phyloP scores from a whole-genome alignment of 2,113 vertebrate genomes.

The Sula dactylatra region DNA sequence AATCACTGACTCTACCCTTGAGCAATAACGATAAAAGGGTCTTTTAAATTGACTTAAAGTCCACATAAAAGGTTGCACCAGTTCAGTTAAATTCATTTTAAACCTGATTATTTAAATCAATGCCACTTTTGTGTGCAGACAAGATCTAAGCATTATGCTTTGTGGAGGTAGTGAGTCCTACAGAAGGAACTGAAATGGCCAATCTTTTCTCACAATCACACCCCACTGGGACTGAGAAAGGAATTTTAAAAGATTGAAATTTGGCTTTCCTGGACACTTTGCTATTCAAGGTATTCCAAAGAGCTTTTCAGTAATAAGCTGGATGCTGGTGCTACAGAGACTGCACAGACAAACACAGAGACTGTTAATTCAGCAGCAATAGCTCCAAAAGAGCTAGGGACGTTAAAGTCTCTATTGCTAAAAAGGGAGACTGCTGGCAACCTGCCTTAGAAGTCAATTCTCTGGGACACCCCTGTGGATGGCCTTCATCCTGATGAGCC shows the following conservation, averaged over 20 bases:
- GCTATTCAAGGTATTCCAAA: background rate
- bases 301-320: conserved; percentile 11
- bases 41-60: conserved; percentile 29
- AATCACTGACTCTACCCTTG: conserved; percentile 9
- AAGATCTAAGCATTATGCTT: conserved; percentile 30
- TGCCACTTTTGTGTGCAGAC: background rate
- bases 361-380: background rate
- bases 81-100: conserved; percentile 39
- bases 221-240: background rate
- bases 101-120: conserved; percentile 55
- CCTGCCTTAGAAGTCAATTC: background rate
- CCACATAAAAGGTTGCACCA: background rate
- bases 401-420: background rate
- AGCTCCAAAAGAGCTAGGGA: background rate
- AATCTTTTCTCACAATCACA: background rate
- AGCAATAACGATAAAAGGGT: conserved; percentile 22
- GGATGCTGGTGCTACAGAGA: background rate
- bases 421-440: background rate
- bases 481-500: background rate
- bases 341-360: background rate
- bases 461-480: background rate
- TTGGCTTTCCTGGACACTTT: background rate
- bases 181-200: background rate
- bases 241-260: conserved; percentile 1
- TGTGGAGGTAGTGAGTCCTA: background rate